Percentiles rank a stretch among this genome's conserved stretches.
These are phyloP conservation scores for Penelope pileata DNA, from an alignment of 2,113 vertebrate species.

Conservation along the genomic window DNA sequence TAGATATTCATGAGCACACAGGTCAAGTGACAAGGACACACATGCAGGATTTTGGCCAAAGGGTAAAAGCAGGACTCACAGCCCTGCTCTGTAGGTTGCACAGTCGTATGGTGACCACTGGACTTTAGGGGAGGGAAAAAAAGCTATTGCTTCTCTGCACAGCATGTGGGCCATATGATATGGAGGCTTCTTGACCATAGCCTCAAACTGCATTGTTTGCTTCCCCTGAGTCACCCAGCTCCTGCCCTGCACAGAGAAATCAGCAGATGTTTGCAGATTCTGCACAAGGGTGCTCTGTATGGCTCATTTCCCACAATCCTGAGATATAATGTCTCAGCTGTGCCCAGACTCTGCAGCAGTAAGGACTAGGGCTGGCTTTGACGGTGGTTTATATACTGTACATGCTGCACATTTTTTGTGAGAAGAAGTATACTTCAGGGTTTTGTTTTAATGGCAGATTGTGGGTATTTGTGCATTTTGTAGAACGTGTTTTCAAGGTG, in stretches of 20 bases:
- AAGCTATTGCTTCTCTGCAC: background rate
- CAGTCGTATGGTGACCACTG: background rate
- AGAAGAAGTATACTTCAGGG: background rate
- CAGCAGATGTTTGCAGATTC: conserved; percentile 18
- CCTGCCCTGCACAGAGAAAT: background rate
- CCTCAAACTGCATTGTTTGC: background rate
- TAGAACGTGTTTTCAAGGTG: background rate
- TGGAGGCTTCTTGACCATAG: background rate
- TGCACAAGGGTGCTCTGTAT: background rate
- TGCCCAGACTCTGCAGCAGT: background rate
- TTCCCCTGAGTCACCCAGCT: background rate
- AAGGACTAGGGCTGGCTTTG: background rate
- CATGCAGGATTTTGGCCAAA: fast-evolving
- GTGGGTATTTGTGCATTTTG: background rate
- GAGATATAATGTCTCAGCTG: conserved; percentile 4
- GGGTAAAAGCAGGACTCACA: background rate
- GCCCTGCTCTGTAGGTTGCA: background rate
- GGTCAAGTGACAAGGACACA: background rate
- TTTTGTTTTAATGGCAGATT: background rate
- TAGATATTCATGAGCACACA: background rate
- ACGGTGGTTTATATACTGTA: background rate
- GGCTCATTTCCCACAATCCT: conserved; percentile 14
- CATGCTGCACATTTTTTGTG: background rate
- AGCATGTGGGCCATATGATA: background rate
- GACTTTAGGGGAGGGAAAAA: background rate